Base-by-base conservation (phyloP, 2,797 vertebrate genomes). In the Pogoniulus pusillus region DNA sequence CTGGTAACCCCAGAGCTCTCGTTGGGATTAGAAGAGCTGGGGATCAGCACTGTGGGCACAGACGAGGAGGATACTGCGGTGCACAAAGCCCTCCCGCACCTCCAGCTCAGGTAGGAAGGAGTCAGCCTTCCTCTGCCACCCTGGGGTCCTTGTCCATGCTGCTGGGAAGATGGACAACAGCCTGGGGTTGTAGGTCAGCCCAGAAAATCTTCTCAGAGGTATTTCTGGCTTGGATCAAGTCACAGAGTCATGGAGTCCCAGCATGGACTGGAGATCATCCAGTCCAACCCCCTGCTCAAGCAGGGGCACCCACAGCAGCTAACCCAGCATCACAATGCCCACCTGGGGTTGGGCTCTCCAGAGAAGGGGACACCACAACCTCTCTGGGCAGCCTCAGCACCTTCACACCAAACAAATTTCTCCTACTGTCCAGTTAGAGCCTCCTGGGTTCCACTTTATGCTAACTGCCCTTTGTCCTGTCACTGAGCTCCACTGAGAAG, bases 91-190 rank as follows among this genome's bases (percentile, higher is more conserved):
- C 34, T 8, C 18, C 10, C 51, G 4, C 35, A 2, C 3, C 34
- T 5, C 19, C 78, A 41, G 70, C 71, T 22, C 11, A 3, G 4
- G 9, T 3, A 7, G 2, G 3, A 8, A 13, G 0, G 39, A 27
- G 41, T 49, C 41, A 27, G 54, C 51, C 11, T n/a, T 16, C 49
- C 41, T 7, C 43, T 7, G 3, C 58, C 2, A 13, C 12, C 15
- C 10, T 18, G 54, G 9, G 22, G 23, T 23, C 60, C 34, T 34
- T 19, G 23, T 4, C 51, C 7, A 1, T 27, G 2, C 49, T 5
- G 4, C n/a, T 2, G 1, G 22, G 20, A 54, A 16, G 22, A 4
- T 2, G 2, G 14, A 32, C 1, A 34, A 7, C 9, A 8, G 69
- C 60, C 20, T 65, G 69, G 29, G 12, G 6, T 26, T 8, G 3